Conservation (phyloP, 2,888 invertebrate species). For the Sinodicranocentrus sp. region DNA sequence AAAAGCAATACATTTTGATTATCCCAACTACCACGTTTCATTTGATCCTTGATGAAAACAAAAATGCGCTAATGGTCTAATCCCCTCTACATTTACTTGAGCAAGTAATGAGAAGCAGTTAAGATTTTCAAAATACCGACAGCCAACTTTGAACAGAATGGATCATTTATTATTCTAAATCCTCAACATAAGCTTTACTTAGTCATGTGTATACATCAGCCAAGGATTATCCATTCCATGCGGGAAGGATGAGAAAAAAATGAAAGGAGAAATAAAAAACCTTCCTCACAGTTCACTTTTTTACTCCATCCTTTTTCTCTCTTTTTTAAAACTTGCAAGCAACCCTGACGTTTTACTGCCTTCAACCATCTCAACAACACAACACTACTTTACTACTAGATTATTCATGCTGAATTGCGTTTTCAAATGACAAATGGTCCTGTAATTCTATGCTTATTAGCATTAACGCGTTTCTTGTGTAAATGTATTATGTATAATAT, state of each 20-base stretch:
- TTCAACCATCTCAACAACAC: conserved; percentile 40
- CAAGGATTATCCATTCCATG: conserved; percentile 8
- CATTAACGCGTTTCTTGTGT: conserved; percentile 57
- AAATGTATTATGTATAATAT: conserved; percentile 50
- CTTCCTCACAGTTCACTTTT: conserved; percentile 21
- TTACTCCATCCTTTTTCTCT: conserved; percentile 19
- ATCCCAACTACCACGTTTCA: background rate
- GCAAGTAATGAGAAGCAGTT: conserved; percentile 8
- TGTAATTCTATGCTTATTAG: conserved; percentile 66
- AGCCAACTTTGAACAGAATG: background rate
- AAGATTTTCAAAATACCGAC: conserved; percentile 13
- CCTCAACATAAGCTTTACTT: background rate
- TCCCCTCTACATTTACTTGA: background rate
- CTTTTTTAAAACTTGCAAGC: conserved; percentile 33
- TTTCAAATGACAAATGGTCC: conserved; percentile 66
- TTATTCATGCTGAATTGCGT: conserved; percentile 65
- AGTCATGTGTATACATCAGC: conserved; percentile 1
- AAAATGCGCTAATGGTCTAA: background rate
- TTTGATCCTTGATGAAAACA: background rate
- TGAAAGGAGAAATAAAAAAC: conserved; percentile 21
- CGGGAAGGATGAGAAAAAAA: background rate
- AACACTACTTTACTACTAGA: conserved; percentile 30
- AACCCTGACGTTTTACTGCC: conserved; percentile 60
- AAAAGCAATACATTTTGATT: too few species aligned
- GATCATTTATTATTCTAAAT: conserved; percentile 16